phyloP scores from a whole-genome alignment of 2,888 invertebrate genomes.

The Eupelmus urozonus region DNA sequence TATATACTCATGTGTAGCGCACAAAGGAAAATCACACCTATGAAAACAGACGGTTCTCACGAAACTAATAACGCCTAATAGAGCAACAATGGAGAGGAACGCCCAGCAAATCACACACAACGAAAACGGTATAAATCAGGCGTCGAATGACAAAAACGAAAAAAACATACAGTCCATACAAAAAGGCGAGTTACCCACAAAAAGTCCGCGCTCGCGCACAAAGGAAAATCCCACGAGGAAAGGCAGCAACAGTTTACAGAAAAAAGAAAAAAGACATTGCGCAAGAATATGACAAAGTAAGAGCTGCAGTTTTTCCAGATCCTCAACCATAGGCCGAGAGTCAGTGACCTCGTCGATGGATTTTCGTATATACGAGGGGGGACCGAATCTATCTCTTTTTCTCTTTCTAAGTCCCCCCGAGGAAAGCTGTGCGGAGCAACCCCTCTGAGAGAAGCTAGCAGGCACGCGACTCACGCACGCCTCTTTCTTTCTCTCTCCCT shows the following conservation, averaged over 20 bases:
- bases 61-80: constrained; percentile 15
- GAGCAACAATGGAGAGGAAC: neutral
- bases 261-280: neutral
- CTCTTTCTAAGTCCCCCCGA: neutral
- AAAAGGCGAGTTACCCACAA: neutral
- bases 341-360: constrained; percentile 37
- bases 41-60: neutral
- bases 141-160: neutral
- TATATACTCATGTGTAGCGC: no score
- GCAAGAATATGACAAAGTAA: neutral
- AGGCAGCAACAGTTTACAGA: constrained; percentile 3
- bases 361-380: constrained; percentile 4
- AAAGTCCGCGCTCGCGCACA: neutral
- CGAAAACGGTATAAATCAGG: neutral
- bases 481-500: neutral
- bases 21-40: neutral
- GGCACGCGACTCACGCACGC: constrained; percentile 48
- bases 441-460: neutral
- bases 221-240: neutral
- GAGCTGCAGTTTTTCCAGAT: neutral
- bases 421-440: neutral
- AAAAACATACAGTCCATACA: neutral
- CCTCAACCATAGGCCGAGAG: neutral
- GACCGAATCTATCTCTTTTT: constrained; percentile 7
- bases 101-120: constrained; percentile 2